Evolutionary conservation across 2,888 invertebrate species (phyloP).

Genomic region (Maniola hyperantus): DNA sequence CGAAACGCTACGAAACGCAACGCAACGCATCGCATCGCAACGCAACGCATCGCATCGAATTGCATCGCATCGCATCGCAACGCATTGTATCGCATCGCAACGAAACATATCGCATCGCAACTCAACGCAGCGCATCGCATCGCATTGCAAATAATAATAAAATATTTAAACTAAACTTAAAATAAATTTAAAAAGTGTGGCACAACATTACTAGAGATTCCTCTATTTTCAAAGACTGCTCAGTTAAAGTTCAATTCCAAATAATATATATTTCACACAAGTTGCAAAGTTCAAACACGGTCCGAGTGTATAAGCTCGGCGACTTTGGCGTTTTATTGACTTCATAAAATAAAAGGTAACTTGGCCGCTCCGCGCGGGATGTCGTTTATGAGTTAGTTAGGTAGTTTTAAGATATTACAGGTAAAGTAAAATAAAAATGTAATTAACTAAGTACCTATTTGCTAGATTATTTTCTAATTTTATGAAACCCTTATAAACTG

Average conservation of each 20-base stretch:
- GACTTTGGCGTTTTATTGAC: conserved; percentile 53
- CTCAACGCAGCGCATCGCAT: too few relatives aligned
- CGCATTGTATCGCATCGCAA: too few relatives aligned
- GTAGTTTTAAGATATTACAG: background rate
- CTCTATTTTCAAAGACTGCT: conserved; percentile 1
- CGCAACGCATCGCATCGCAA: too few relatives aligned
- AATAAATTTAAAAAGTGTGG: background rate
- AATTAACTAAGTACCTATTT: background rate
- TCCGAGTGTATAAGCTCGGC: conserved; percentile 39
- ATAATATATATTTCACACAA: conserved; percentile 39
- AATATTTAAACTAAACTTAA: too few relatives aligned
- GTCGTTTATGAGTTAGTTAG: conserved; percentile 30
- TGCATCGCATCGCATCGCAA: too few relatives aligned
- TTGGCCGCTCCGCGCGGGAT: conserved; percentile 31
- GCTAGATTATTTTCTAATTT: background rate
- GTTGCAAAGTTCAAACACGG: conserved; percentile 35
- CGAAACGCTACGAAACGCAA: too few relatives aligned
- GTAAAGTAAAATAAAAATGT: background rate
- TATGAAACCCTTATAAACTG: too few relatives aligned
- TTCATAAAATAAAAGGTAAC: conserved; percentile 57
- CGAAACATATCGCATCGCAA: too few relatives aligned
- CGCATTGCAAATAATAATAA: too few relatives aligned
- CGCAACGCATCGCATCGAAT: too few relatives aligned
- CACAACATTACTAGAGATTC: background rate
- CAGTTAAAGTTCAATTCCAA: conserved; percentile 29